A percentile compares a stretch with the other conserved stretches of the same genome.
phyloP scores from a whole-genome alignment of 2,113 vertebrate species.

The Lepisosteus oculatus region DNA sequence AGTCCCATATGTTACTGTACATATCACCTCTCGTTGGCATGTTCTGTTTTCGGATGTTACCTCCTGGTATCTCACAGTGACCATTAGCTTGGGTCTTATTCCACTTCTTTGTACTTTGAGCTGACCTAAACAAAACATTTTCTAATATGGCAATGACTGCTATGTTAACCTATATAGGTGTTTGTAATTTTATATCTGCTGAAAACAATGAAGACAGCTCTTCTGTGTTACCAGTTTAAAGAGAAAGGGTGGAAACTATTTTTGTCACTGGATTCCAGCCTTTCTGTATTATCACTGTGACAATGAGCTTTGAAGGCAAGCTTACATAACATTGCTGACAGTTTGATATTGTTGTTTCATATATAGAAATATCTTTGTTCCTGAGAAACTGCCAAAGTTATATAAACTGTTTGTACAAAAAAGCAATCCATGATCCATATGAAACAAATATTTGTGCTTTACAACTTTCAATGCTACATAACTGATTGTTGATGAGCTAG shows the following conservation, averaged over 20 bases:
- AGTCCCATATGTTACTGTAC: slow-evolving; percentile 38
- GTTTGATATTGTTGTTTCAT: slow-evolving; percentile 82
- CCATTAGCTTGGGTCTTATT: slow-evolving; percentile 18
- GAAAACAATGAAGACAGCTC: slow-evolving; percentile 62
- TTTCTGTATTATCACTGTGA: slow-evolving; percentile 99
- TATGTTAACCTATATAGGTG: slow-evolving; percentile 85
- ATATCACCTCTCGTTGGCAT: slow-evolving; percentile 55
- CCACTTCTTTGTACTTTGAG: slow-evolving; percentile 71
- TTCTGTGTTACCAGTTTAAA: slow-evolving; percentile 56
- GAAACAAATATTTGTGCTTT: slow-evolving; percentile 63
- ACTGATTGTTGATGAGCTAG: slow-evolving; percentile 56
- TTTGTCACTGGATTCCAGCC: slow-evolving; percentile 66
- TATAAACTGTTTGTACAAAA: slow-evolving; percentile 72
- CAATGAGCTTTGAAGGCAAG: slow-evolving; percentile 84
- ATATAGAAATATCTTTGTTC: slow-evolving; percentile 75
- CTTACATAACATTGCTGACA: slow-evolving; percentile 75
- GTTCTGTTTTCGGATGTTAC: slow-evolving; percentile 52
- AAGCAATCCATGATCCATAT: slow-evolving; percentile 70
- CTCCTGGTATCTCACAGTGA: slow-evolving; percentile 30
- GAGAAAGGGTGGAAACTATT: slow-evolving; percentile 46
- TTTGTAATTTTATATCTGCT: slow-evolving; percentile 97
- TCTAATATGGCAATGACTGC: slow-evolving; percentile 80
- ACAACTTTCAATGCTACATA: slow-evolving; percentile 58
- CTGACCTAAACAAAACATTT: slow-evolving; percentile 71
- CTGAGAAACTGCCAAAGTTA: slow-evolving; percentile 86